Evolutionary conservation across 1,140 invertebrate species (phyloP).

Genomic region (Metopolophium dirhodum): DNA sequence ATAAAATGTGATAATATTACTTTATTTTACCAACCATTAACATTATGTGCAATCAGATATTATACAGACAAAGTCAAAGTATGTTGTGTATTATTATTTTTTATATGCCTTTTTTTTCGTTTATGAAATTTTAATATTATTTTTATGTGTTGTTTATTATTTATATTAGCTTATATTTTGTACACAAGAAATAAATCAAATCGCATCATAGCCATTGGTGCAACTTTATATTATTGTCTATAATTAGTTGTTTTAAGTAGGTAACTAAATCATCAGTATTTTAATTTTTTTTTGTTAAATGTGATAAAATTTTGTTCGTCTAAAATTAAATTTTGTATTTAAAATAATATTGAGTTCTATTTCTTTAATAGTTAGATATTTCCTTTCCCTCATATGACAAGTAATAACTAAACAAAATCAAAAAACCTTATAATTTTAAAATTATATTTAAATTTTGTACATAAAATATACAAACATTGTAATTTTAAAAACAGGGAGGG

Average conservation of each 20-base stretch:
- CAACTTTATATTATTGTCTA: constrained; percentile 30
- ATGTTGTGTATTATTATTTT: constrained; percentile 31
- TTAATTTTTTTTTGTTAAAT: constrained; percentile 28
- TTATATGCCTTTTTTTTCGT: constrained; percentile 31
- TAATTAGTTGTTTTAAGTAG: constrained; percentile 29
- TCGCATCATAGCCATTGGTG: constrained; percentile 19
- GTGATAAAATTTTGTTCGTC: constrained; percentile 32
- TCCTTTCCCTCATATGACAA: background rate
- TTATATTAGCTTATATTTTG: constrained; percentile 50
- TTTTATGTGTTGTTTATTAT: constrained; percentile 51
- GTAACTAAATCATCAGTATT: constrained; percentile 32
- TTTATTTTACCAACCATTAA: constrained; percentile 47
- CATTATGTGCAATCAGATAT: constrained; percentile 43
- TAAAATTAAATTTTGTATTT: constrained; percentile 46
- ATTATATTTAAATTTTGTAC: too few relatives aligned
- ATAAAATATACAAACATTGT: too few relatives aligned
- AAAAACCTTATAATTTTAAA: background rate
- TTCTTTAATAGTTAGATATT: constrained; percentile 6
- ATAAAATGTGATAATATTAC: constrained; percentile 47
- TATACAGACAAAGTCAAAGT: constrained; percentile 16
- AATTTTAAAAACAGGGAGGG: too few relatives aligned
- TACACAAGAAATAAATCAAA: constrained; percentile 48
- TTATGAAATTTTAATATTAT: constrained; percentile 47
- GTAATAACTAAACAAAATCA: background rate
- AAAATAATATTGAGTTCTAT: background rate